Evolutionary conservation across 2,797 vertebrate genomes (phyloP).

Genomic region (Octomys mimax): DNA sequence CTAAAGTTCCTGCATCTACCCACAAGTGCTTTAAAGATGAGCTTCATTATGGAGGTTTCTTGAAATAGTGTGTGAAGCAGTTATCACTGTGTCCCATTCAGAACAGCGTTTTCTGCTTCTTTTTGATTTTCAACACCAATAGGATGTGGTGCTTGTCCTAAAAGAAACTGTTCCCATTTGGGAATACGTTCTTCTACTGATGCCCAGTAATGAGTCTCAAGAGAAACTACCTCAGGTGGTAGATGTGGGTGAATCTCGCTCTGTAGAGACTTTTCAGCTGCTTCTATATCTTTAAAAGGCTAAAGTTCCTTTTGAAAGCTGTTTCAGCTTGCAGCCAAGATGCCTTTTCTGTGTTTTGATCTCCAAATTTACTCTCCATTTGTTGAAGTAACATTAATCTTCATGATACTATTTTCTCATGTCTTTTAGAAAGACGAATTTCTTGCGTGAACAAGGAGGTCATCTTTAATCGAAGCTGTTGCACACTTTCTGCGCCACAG

Average conservation of each 20-base stretch:
- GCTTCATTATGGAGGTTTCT: conserved; percentile 70
- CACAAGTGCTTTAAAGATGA: conserved; percentile 33
- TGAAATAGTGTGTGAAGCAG: conserved; percentile 78
- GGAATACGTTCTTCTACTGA: conserved; percentile 93
- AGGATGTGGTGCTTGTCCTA: conserved; percentile 91
- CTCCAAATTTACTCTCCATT: conserved; percentile 91
- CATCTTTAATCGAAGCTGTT: conserved; percentile 82
- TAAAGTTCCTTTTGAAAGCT: conserved; percentile 91
- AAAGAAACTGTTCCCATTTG: conserved; percentile 94
- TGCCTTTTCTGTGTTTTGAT: conserved; percentile 89
- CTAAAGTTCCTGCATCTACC: conserved; percentile 54
- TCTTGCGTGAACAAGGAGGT: conserved; percentile 87
- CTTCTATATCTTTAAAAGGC: conserved; percentile 92
- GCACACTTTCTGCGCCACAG: conserved; percentile 36
- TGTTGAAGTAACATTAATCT: conserved; percentile 92
- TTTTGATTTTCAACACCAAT: conserved; percentile 82
- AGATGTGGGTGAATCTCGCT: conserved; percentile 79
- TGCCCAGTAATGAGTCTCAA: conserved; percentile 94
- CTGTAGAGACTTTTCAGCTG: conserved; percentile 89
- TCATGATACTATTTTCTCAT: conserved; percentile 92
- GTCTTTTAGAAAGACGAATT: conserved; percentile 89
- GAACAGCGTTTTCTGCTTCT: conserved; percentile 72
- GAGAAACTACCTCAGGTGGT: conserved; percentile 87
- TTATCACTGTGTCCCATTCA: conserved; percentile 52
- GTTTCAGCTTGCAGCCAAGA: conserved; percentile 87